Conservation (phyloP, 2,113 vertebrate genomes). For the Thunnus maccoyii region DNA sequence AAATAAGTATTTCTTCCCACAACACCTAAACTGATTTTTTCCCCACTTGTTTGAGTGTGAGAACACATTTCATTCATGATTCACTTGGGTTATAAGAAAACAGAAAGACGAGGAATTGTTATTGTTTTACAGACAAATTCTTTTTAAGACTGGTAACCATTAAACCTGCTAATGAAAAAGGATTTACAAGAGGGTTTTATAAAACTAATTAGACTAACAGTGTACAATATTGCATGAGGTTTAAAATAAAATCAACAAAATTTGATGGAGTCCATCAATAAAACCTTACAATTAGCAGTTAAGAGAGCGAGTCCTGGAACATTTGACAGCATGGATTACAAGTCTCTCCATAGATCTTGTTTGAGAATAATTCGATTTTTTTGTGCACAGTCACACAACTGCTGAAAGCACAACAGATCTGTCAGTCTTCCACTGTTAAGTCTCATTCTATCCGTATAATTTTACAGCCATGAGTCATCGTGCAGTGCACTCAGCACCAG, state of each 20-base stretch:
- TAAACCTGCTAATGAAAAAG: constrained; percentile 20
- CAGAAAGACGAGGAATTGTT: constrained; percentile 3
- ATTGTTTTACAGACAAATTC: background rate
- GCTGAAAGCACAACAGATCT: constrained; percentile 36
- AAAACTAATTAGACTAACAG: background rate
- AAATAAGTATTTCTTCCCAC: constrained; percentile 42
- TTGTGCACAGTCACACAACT: constrained; percentile 36
- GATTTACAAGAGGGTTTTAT: background rate
- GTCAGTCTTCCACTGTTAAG: constrained; percentile 31
- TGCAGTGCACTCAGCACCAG: constrained; percentile 35
- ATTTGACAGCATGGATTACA: constrained; percentile 10
- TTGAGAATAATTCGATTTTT: constrained; percentile 41
- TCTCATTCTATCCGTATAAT: constrained; percentile 47
- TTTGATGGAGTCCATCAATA: constrained; percentile 20
- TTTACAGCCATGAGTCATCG: constrained; percentile 58
- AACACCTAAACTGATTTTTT: background rate
- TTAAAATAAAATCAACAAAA: constrained; percentile 1
- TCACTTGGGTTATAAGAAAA: background rate
- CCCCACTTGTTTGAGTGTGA: background rate
- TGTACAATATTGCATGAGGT: constrained; percentile 27
- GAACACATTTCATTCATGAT: background rate
- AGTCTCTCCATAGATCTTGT: constrained; percentile 6
- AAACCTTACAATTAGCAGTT: constrained; percentile 41
- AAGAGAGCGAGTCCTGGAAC: background rate
- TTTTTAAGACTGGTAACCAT: constrained; percentile 14